These are phyloP conservation scores for Trichopria drosophilae DNA, from an alignment of 2,888 invertebrate genomes.

Conservation along the genomic window DNA sequence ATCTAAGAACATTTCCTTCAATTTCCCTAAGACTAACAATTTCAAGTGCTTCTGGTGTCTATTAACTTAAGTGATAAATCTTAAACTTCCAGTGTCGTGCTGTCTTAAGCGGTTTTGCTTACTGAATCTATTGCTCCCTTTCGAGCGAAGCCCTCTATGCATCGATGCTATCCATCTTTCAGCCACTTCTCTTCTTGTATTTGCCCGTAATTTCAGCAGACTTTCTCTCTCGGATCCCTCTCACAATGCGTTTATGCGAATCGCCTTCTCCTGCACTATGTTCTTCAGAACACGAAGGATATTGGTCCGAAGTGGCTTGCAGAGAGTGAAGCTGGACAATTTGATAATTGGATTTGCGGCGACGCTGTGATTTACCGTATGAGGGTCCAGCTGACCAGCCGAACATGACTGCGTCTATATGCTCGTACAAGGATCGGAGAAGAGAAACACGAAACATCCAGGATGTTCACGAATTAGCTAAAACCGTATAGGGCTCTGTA, in stretches of 20 bases:
- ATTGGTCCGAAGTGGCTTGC: slow-evolving; percentile 42
- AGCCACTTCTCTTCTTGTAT: slow-evolving; percentile 27
- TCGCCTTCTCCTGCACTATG: too few relatives aligned
- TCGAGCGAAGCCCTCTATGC: slow-evolving; percentile 25
- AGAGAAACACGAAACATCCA: slow-evolving; percentile 21
- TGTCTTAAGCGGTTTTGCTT: slow-evolving; percentile 51
- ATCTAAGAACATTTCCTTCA: too few relatives aligned
- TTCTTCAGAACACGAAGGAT: slow-evolving; percentile 19
- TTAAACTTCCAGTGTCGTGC: slow-evolving; percentile 40
- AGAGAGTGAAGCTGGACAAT: slow-evolving; percentile 50
- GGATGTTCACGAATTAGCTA: slow-evolving; percentile 45
- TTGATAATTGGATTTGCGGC: slow-evolving; percentile 56
- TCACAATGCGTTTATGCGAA: too few relatives aligned
- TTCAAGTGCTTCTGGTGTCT: too few relatives aligned
- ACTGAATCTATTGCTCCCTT: slow-evolving; percentile 47
- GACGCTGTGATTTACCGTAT: slow-evolving; percentile 51
- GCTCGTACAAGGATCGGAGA: slow-evolving; percentile 24
- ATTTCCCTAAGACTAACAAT: too few relatives aligned
- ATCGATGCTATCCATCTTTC: slow-evolving; percentile 20
- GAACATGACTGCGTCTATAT: slow-evolving; percentile 22
- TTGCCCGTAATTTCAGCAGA: too few relatives aligned
- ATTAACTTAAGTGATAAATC: slow-evolving; percentile 46
- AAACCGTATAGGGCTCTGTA: slow-evolving; percentile 33
- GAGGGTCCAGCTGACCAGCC: slow-evolving; percentile 50
- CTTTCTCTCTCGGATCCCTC: background rate